Evolutionary conservation across 1,140 invertebrate species (phyloP).

Genomic region (Cyclina sinensis): DNA sequence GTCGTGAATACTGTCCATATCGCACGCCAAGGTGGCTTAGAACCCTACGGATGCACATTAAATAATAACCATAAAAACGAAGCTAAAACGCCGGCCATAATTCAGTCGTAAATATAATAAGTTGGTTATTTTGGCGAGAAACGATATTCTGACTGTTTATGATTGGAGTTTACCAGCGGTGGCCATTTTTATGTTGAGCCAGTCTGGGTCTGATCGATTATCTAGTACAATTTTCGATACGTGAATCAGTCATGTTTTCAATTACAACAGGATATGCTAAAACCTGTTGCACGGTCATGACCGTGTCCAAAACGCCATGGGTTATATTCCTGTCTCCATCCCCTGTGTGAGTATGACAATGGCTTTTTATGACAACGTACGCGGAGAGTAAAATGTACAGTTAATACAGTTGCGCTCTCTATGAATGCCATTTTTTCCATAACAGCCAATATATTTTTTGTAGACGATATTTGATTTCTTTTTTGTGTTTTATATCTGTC

Average conservation of each 20-base stretch:
- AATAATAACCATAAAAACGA: constrained; percentile 58
- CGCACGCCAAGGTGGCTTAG: neutral
- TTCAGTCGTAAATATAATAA: constrained; percentile 39
- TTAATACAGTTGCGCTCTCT: neutral
- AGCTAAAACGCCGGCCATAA: constrained; percentile 29
- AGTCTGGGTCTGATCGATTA: constrained; percentile 63
- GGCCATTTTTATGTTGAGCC: constrained; percentile 56
- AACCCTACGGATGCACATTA: constrained; percentile 32
- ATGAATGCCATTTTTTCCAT: neutral
- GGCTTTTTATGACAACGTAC: neutral
- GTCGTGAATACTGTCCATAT: constrained; percentile 28
- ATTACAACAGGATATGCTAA: constrained; percentile 26
- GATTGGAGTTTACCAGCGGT: constrained; percentile 45
- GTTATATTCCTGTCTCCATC: constrained; percentile 31
- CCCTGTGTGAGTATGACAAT: neutral
- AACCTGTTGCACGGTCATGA: constrained; percentile 11
- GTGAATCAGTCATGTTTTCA: constrained; percentile 30
- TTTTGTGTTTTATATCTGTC: too few relatives aligned
- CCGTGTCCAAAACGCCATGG: constrained; percentile 12
- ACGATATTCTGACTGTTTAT: constrained; percentile 33
- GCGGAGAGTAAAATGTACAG: constrained; percentile 7
- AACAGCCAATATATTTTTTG: neutral
- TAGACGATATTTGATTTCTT: too few relatives aligned
- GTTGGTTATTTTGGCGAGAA: constrained; percentile 36
- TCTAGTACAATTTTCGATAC: constrained; percentile 36